Base-by-base conservation (phyloP, 30 jellyfish, hydroid and myxozoan species). In the Aurelia sp. region DNA sequence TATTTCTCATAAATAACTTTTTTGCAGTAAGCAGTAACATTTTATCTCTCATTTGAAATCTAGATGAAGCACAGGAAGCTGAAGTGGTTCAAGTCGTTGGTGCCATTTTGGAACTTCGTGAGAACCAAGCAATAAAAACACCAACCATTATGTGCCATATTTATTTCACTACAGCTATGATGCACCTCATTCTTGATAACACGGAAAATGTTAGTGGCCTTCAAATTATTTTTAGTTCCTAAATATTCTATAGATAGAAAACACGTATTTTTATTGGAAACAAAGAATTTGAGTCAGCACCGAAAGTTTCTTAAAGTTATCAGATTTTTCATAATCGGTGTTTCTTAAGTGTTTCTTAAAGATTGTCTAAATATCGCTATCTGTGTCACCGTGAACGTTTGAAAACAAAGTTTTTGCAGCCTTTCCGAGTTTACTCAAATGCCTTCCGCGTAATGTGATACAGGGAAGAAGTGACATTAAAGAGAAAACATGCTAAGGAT, bases 1-100 rank as follows among this genome's bases (percentile, higher is more conserved):
- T 40, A 8, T 40, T 40, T 40, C 10, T 40, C 51, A 40, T 40
- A 40, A 5, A 2, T 44, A 44, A 1, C 55, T 44, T 44, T 44
- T 44, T 0, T 44, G 55, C 55, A 44, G 9, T 44, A 44, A 44
- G 55, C 55, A 5, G 55, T 44, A 6, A 44, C 55, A 4, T 44
- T 10, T 44, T 8, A 6, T 44, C 55, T 44, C 31, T 88, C 27
- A 27, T 27, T 16, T 5, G 63, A 13, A 3, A 60, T 50, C 18
- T 73, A 94, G 99, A 89, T 64, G 99, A 94, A 66, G 99, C 97
- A 13, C 92, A 94, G 80, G 99, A 88, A 38, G 99, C 99, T 4
- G 99, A 94, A 76, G 99, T 83, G 22, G 65, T 87, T 27, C 97
- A 88, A 58, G 92, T 88, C 3, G 76, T 94, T 38, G 90, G 91